These are phyloP conservation scores for Coranthus polyacanthus DNA, from an alignment of 2,797 vertebrate species.

Conservation along the genomic window DNA sequence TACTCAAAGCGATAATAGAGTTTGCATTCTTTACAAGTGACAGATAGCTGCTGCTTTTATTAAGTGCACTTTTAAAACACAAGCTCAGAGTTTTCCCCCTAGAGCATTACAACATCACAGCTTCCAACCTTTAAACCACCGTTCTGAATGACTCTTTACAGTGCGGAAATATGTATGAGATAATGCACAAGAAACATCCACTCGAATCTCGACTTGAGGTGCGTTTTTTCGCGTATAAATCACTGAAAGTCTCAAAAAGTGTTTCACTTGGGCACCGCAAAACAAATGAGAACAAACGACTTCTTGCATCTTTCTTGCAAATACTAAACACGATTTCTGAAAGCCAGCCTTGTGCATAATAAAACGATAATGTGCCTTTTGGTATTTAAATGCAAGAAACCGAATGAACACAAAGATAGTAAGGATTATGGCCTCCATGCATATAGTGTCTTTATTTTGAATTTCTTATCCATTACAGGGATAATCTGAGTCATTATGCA, in stretches of 20 bases:
- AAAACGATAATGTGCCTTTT: slow-evolving; percentile 4
- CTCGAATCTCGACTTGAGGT: slow-evolving; percentile 23
- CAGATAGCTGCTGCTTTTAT: slow-evolving; percentile 16
- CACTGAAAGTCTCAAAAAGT: slow-evolving; percentile 3
- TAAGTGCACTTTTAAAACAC: background rate
- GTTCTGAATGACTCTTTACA: slow-evolving; percentile 23
- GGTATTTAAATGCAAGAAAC: slow-evolving; percentile 2
- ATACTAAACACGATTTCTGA: slow-evolving; percentile 4
- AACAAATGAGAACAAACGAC: slow-evolving; percentile 35
- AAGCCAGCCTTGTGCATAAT: slow-evolving; percentile 12
- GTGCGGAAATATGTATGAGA: slow-evolving; percentile 24
- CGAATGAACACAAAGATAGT: background rate
- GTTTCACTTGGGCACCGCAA: slow-evolving; percentile 4
- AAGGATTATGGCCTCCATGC: slow-evolving; percentile 7
- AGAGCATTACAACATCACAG: slow-evolving; percentile 8
- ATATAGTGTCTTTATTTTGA: background rate
- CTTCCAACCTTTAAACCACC: slow-evolving; percentile 11
- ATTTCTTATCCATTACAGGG: slow-evolving; percentile 13
- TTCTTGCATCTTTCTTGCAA: background rate
- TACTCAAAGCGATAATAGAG: slow-evolving; percentile 6
- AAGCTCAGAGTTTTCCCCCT: slow-evolving; percentile 8
- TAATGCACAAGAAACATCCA: slow-evolving; percentile 19
- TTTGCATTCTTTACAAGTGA: slow-evolving; percentile 20
- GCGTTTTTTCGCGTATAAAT: slow-evolving; percentile 27
- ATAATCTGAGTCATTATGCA: slow-evolving; percentile 6